These are phyloP conservation scores for Luperina testacea DNA, from an alignment of 2,888 invertebrate species.

Conservation along the genomic window DNA sequence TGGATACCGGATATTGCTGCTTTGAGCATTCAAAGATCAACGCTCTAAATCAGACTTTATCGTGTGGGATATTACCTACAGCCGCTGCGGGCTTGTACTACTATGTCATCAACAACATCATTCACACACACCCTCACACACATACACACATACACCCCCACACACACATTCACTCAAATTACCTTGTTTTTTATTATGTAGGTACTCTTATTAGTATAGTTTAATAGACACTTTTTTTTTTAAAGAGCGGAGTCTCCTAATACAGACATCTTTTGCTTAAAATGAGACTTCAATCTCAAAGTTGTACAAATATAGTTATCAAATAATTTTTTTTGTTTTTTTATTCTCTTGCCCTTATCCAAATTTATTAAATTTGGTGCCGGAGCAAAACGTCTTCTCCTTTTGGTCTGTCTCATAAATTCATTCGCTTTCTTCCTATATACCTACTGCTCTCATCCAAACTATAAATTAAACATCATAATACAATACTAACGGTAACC, in stretches of 20 bases:
- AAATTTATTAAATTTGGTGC: background rate
- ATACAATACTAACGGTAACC: background rate
- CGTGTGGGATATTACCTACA: background rate
- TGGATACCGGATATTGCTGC: constrained; percentile 35
- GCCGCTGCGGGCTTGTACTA: background rate
- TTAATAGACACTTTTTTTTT: no score
- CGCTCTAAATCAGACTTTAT: background rate
- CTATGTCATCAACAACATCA: background rate
- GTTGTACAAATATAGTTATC: no score
- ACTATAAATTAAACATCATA: constrained; percentile 5
- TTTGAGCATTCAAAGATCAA: background rate
- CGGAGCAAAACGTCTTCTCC: background rate
- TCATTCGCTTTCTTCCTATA: background rate
- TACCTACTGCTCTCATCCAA: background rate
- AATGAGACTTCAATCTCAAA: no score
- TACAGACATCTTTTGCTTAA: no score
- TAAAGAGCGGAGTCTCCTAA: no score
- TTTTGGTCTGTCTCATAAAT: background rate
- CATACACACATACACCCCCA: no score
- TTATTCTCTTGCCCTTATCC: background rate
- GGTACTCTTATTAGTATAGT: no score
- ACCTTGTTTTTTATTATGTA: no score
- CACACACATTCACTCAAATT: no score
- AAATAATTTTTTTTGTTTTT: no score
- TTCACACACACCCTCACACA: no score